Evolutionary conservation across 2,888 invertebrate species (phyloP), one percentile per base, ranked within the genome.

Genomic region (Drosophila mulleri): DNA sequence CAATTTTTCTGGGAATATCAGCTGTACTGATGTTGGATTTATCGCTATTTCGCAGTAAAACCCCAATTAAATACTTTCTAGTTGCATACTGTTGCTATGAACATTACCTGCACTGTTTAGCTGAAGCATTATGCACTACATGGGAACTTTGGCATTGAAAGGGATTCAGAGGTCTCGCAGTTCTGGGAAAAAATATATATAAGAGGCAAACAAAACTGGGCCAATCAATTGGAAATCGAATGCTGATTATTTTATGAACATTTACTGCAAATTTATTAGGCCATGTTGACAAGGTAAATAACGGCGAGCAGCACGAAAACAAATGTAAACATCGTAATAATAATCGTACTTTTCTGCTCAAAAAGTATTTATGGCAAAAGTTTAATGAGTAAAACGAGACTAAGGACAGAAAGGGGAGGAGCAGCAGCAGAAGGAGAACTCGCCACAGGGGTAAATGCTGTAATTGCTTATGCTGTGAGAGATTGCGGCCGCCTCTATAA

Each of bases 341-440:
- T 80, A 63, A 76, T 77, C 54, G 26, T 26, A 26, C 26, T 26
- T 11, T 37, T 23, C 53, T 45, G 42, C 47, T 23, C 9, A 6
- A 9, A 20, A 67, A 78, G 72, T 81, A 78, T 78, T 78, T 69
- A 89, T 84, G 83, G 70, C 32, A 60, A 89, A 84, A 88, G 79
- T 84, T 84, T 80, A 71, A 79, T 82, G 71, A 72, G 77, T 12
- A 23, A 32, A 35, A 44, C 12, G 26, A 37, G 26, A 14, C 14
- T 12, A 29, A n/a, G 29, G 32, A 47, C 7, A 9, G 9, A 3
- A 37, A 37, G 37, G 14, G 37, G 14, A 37, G 42, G 0, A 39
- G 42, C 0, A 44, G 44, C 5, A 8, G 20, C 23, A 20, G 18
- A 0, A 37, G 23, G 1, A 23, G 23, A 23, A 5, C 11, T 18